Evolutionary conservation across 1,140 invertebrate species (phyloP).

Genomic region (Oryzaephilus surinamensis): DNA sequence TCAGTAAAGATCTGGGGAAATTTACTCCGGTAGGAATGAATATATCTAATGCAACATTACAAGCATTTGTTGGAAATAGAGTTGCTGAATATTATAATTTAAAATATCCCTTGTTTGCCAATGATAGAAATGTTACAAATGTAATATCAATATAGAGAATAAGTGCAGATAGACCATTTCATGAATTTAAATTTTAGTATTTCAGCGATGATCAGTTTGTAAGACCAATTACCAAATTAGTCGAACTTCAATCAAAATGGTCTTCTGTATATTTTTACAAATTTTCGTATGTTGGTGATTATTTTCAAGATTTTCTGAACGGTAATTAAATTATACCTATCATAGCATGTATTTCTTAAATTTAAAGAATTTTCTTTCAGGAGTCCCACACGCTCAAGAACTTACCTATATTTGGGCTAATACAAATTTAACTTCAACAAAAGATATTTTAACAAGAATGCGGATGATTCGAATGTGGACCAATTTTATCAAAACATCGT

Average conservation of each 20-base stretch:
- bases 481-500: slow-evolving; percentile 23
- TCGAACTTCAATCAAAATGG: slow-evolving; percentile 12
- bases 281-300: slow-evolving; percentile 20
- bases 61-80: slow-evolving; percentile 10
- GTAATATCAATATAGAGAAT: slow-evolving; percentile 11
- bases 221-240: slow-evolving; percentile 17
- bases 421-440: slow-evolving; percentile 8
- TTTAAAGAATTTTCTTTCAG: slow-evolving; percentile 6
- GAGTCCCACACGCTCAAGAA: slow-evolving; percentile 23
- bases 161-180: neutral
- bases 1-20: slow-evolving; percentile 8
- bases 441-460: slow-evolving; percentile 10
- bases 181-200: slow-evolving; percentile 14
- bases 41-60: slow-evolving; percentile 6
- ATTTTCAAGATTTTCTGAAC: slow-evolving; percentile 9
- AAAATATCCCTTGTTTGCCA: slow-evolving; percentile 17
- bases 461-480: slow-evolving; percentile 20
- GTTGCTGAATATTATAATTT: too few relatives aligned
- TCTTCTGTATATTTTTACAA: slow-evolving; percentile 19
- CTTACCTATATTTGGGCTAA: slow-evolving; percentile 17
- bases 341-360: slow-evolving; percentile 3
- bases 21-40: slow-evolving; percentile 20
- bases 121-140: slow-evolving; percentile 11
- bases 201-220: slow-evolving; percentile 22
- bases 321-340: too few relatives aligned